A percentile compares a stretch with the other conserved stretches of the same genome.
These are phyloP conservation scores for Macropodus opercularis DNA, from an alignment of 2,797 vertebrate species.

Conservation along the genomic window DNA sequence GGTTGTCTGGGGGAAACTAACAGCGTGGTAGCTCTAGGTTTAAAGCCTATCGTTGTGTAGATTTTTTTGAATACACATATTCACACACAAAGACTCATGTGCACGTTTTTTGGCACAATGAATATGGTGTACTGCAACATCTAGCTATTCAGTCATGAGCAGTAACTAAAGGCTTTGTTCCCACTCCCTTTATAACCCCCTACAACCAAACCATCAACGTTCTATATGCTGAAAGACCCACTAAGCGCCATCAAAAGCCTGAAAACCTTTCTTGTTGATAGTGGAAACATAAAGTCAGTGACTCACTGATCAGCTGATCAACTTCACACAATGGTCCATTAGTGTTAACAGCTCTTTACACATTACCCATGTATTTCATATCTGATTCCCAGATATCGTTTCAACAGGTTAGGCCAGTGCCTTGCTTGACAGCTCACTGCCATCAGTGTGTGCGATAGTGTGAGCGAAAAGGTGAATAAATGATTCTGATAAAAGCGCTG, in stretches of 20 bases:
- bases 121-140: constrained; percentile 28
- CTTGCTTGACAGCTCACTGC: neutral
- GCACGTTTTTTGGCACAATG: constrained; percentile 10
- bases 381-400: neutral
- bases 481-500: neutral
- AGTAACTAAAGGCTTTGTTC: constrained; percentile 27
- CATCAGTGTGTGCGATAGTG: neutral
- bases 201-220: neutral
- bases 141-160: neutral
- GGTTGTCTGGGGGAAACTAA: constrained; percentile 25
- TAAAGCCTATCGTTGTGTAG: constrained; percentile 33
- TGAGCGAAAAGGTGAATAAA: neutral
- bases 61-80: no score
- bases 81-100: neutral
- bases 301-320: neutral
- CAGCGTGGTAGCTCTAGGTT: constrained; percentile 9
- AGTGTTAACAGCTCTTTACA: neutral
- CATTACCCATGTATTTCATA: neutral
- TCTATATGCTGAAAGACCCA: constrained; percentile 28
- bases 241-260: constrained; percentile 16
- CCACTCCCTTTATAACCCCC: constrained; percentile 25
- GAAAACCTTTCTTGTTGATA: neutral
- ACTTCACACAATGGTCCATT: neutral
- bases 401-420: neutral
- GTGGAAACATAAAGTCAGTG: neutral